phyloP scores from a whole-genome alignment of 92 coral and sea anemone genomes.

The Ricordea florida region DNA sequence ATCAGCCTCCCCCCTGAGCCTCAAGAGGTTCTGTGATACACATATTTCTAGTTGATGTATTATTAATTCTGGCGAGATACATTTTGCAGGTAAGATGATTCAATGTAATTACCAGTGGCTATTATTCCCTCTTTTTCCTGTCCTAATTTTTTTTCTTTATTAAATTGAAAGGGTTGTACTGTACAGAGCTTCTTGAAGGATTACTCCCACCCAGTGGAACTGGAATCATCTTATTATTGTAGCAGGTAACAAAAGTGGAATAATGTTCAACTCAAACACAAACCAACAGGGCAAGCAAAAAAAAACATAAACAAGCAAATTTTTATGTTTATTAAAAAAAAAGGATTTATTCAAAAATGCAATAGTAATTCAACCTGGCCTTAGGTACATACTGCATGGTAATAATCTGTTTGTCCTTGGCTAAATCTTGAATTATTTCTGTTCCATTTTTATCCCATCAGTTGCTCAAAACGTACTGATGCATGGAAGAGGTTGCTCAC shows the following conservation, averaged over 20 bases:
- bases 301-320: not conserved
- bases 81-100: no score
- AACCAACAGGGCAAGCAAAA: not conserved
- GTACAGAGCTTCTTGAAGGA: not conserved
- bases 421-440: not conserved
- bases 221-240: not conserved
- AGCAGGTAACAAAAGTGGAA: not conserved
- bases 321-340: not conserved
- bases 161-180: constrained; percentile 1
- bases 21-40: no score
- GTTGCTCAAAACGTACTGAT: not conserved
- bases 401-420: not conserved
- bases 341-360: not conserved
- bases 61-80: no score
- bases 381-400: not conserved
- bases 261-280: not conserved
- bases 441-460: not conserved
- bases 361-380: not conserved
- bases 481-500: constrained; percentile 8
- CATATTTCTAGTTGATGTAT: no score
- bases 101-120: no score
- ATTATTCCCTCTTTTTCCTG: no score
- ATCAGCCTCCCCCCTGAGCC: no score
- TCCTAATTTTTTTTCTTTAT: no score
- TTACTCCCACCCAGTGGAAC: not conserved